Conservation (phyloP, 2,888 invertebrate species). For the Calliphora vomitoria region DNA sequence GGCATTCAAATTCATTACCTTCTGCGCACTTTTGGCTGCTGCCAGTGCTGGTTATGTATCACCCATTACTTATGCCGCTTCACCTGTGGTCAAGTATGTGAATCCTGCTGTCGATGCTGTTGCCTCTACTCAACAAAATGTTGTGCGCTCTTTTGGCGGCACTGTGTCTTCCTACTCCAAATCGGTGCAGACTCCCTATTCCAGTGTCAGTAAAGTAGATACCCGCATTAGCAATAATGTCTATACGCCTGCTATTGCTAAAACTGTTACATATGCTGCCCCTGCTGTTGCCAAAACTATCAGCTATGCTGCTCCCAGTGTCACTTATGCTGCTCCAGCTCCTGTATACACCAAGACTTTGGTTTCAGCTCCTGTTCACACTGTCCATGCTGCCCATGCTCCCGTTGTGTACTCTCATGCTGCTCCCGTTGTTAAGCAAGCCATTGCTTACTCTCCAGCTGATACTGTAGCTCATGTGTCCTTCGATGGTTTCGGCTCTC, state of each 20-base stretch:
- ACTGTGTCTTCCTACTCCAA: conserved; percentile 87
- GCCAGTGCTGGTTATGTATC: conserved; percentile 87
- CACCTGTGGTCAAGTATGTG: conserved; percentile 77
- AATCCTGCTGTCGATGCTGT: conserved; percentile 83
- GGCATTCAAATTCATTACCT: conserved; percentile 86
- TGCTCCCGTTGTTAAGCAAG: conserved; percentile 66
- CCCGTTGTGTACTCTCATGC: conserved; percentile 75
- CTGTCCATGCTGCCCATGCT: conserved; percentile 79
- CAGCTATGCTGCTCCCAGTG: conserved; percentile 80
- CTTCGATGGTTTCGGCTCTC: conserved; percentile 87
- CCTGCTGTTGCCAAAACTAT: conserved; percentile 77
- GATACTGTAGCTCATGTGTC: conserved; percentile 87
- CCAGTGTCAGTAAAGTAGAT: conserved; percentile 86
- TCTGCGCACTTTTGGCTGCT: conserved; percentile 87
- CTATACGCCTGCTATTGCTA: conserved; percentile 78
- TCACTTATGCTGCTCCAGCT: conserved; percentile 85
- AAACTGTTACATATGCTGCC: conserved; percentile 78
- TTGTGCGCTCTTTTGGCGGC: conserved; percentile 86
- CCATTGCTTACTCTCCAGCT: conserved; percentile 85
- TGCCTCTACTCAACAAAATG: conserved; percentile 86
- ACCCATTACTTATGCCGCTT: conserved; percentile 83
- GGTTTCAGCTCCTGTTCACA: conserved; percentile 75
- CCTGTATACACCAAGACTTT: conserved; percentile 83
- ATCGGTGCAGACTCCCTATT: conserved; percentile 87
- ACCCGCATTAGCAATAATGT: conserved; percentile 87